These are phyloP conservation scores for Danionella dracula DNA, from an alignment of 2,797 vertebrate genomes.

Conservation along the genomic window DNA sequence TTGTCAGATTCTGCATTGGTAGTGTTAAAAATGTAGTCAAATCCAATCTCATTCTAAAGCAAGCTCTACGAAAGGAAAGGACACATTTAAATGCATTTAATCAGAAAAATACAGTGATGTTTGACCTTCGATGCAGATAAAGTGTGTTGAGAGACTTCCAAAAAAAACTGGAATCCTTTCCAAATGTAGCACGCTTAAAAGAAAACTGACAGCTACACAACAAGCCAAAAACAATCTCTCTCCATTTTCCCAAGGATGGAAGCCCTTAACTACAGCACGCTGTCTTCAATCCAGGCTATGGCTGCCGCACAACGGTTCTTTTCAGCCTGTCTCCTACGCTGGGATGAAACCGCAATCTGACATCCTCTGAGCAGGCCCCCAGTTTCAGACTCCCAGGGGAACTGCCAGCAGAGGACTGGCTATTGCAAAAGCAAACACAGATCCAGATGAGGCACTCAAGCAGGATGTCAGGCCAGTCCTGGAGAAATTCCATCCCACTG, in stretches of 20 bases:
- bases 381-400: constrained; percentile 25
- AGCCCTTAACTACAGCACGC: not conserved
- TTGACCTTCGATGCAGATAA: too few species aligned
- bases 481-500: constrained; percentile 33
- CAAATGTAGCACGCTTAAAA: not conserved
- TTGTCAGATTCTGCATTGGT: too few species aligned
- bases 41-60: too few species aligned
- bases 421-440: constrained; percentile 51
- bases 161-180: too few species aligned
- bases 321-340: constrained; percentile 38
- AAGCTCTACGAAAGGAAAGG: too few species aligned
- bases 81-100: too few species aligned
- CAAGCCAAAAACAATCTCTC: not conserved
- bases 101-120: too few species aligned
- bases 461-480: constrained; percentile 43
- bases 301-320: constrained; percentile 37
- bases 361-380: constrained; percentile 30
- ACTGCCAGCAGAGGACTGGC: constrained; percentile 19
- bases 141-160: too few species aligned
- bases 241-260: constrained; percentile 1
- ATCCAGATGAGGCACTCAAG: constrained; percentile 48
- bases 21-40: too few species aligned
- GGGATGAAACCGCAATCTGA: constrained; percentile 33
- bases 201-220: not conserved
- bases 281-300: not conserved